Evolutionary conservation across 2,888 invertebrate species (phyloP), one percentile per base, ranked within the genome.

Genomic region (Cantharis nigra): DNA sequence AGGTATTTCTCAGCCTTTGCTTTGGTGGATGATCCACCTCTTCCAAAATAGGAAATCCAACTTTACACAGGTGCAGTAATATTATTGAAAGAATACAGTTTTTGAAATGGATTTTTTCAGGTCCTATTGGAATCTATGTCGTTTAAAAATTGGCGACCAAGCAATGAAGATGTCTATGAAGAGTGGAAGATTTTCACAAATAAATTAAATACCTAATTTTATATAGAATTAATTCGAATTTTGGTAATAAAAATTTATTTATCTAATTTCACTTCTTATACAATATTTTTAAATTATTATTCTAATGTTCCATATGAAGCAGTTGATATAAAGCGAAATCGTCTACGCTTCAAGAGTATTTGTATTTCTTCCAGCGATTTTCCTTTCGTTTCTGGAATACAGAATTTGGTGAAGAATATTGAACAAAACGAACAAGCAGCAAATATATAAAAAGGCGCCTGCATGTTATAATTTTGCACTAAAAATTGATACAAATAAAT

Each of bases 1-100:
- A 33, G 91, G 91, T 9, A 78, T 91, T 7, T 76, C 87, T 0
- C 90, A 90, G 80, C 87, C 92, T n/a, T 87, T 91, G 0, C 81
- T 90, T 0, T 92, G 91, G 90, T 89, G 87, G 26, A 63, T 86
- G 5, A 80, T 84, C 4, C 83, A 86, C 71, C 79, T 89, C 2
- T 70, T 87, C 7, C 26, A 64, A 63, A 67, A 75, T n/a, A 49
- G 72, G 11, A 18, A 28, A 9, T 26, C 67, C 0, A 69, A 73
- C 1, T 13, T 69, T 10, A 23, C 2, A 28, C 14, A 70, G 70
- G 77, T 74, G 63, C 49, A 33, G 33, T 33, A 13, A 4, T 33
- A 33, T 1, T 33, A 0, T 0, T 3, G 4, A 0, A 4, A 3
- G 1, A 49, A n/a, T 1, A 7, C 49, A n/a, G n/a, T 49, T 49